These are phyloP conservation scores for Microtus pennsylvanicus DNA, from an alignment of 2,113 vertebrate species.

Conservation along the genomic window DNA sequence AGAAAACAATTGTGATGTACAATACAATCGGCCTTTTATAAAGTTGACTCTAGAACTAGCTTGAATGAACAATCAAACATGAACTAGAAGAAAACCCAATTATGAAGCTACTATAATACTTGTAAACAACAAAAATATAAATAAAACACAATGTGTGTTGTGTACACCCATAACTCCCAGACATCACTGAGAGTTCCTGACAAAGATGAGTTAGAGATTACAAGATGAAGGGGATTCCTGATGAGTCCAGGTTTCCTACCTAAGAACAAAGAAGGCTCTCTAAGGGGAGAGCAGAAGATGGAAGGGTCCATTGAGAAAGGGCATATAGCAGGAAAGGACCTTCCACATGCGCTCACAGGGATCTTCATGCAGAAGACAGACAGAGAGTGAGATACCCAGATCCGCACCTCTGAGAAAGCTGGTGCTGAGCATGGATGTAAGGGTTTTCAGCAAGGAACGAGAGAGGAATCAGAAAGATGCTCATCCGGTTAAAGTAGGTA, in stretches of 20 bases:
- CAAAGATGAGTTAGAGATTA: background rate
- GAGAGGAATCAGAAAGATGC: background rate
- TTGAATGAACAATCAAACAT: background rate
- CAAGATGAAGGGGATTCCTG: background rate
- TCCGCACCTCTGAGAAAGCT: background rate
- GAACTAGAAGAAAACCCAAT: background rate
- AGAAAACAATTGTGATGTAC: background rate
- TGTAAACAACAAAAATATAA: background rate
- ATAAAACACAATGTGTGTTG: background rate
- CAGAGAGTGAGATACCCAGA: background rate
- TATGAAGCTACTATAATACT: background rate
- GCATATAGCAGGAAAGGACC: background rate
- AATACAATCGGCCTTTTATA: background rate
- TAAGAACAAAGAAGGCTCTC: background rate
- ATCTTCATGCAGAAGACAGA: background rate
- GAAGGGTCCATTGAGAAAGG: background rate
- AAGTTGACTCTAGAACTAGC: background rate
- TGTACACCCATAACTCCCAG: background rate
- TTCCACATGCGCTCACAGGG: too few species aligned
- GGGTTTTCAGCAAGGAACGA: background rate
- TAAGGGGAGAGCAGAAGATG: background rate
- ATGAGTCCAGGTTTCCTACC: background rate
- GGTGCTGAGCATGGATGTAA: background rate
- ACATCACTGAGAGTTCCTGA: background rate
- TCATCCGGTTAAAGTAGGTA: background rate